Percentiles rank a stretch among this genome's conserved stretches.
Conservation (phyloP, 2,888 invertebrate genomes). For the Bembecia ichneumoniformis region DNA sequence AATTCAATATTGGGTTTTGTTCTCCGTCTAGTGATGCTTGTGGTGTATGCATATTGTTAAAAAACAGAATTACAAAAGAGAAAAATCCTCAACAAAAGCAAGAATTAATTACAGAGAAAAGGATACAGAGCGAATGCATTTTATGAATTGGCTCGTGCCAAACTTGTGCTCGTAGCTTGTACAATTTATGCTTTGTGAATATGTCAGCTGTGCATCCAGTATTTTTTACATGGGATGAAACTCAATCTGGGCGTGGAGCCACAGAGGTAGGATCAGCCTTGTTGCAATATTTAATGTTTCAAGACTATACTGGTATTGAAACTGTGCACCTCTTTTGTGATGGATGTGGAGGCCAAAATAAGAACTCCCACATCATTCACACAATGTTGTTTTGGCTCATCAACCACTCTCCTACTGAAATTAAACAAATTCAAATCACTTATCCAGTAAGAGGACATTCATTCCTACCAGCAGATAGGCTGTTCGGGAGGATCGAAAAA, state of each 20-base stretch:
- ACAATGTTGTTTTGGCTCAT: conserved; percentile 1
- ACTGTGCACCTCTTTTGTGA: conserved; percentile 5
- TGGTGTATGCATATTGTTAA: conserved; percentile 5
- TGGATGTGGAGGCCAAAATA: conserved; percentile 9
- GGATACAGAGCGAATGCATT: conserved; percentile 8
- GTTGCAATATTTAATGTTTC: conserved; percentile 3
- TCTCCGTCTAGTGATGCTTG: conserved; percentile 8
- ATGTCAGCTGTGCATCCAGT: conserved; percentile 2
- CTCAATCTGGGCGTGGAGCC: conserved; percentile 5
- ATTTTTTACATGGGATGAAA: conserved; percentile 4
- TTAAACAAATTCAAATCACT: conserved; percentile 3
- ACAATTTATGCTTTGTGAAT: conserved; percentile 3
- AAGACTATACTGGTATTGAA: not conserved
- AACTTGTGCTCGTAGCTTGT: not conserved
- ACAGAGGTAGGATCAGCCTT: conserved; percentile 8
- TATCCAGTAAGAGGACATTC: conserved; percentile 5
- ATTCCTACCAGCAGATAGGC: conserved; percentile 4
- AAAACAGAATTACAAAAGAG: conserved; percentile 9
- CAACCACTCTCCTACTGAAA: conserved; percentile 1
- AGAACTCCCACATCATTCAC: conserved; percentile 7
- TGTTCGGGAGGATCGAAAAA: conserved; percentile 4
- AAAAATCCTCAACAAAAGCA: not conserved
- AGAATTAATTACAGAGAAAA: conserved; percentile 7
- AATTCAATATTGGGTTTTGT: conserved; percentile 9
- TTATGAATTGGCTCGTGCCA: conserved; percentile 1